Percentiles rank a stretch among this genome's conserved stretches.
phyloP scores from a whole-genome alignment of 2,113 vertebrate species.

The Synchiropus splendidus region DNA sequence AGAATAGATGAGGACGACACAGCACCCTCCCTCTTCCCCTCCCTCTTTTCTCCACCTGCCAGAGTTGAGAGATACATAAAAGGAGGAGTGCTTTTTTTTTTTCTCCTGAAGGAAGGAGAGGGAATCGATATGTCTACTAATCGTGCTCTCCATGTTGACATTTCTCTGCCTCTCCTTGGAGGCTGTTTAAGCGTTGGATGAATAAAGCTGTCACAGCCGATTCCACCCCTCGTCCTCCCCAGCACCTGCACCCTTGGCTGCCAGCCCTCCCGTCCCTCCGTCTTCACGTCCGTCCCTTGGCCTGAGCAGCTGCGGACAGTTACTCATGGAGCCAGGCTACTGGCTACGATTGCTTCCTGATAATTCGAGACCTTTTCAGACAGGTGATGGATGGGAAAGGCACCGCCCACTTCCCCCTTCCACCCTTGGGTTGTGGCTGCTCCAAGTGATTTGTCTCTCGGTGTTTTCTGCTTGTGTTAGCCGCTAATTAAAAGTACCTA shows the following conservation, averaged over 20 bases:
- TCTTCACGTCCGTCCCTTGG: constrained; percentile 34
- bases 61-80: constrained; percentile 16
- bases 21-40: constrained; percentile 12
- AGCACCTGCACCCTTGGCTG: constrained; percentile 38
- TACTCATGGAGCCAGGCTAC: constrained; percentile 34
- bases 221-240: constrained; percentile 48
- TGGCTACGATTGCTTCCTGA: constrained; percentile 56
- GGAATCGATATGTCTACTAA: constrained; percentile 61
- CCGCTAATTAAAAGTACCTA: constrained; percentile 56
- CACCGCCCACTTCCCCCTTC: constrained; percentile 27
- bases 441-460: constrained; percentile 42
- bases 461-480: constrained; percentile 43
- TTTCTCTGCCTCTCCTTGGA: constrained; percentile 55
- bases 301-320: constrained; percentile 7
- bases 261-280: constrained; percentile 21
- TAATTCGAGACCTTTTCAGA: constrained; percentile 52
- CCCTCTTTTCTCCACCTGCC: constrained; percentile 27
- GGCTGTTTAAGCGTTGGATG: constrained; percentile 62
- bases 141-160: constrained; percentile 56
- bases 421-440: constrained; percentile 15
- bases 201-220: constrained; percentile 65
- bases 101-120: constrained; percentile 33
- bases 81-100: constrained; percentile 29
- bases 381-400: constrained; percentile 47
- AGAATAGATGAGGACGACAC: constrained; percentile 16